Percentiles rank a stretch among this genome's conserved stretches.
phyloP scores from a whole-genome alignment of 2,113 vertebrate genomes.

The Erpornis zantholeuca region DNA sequence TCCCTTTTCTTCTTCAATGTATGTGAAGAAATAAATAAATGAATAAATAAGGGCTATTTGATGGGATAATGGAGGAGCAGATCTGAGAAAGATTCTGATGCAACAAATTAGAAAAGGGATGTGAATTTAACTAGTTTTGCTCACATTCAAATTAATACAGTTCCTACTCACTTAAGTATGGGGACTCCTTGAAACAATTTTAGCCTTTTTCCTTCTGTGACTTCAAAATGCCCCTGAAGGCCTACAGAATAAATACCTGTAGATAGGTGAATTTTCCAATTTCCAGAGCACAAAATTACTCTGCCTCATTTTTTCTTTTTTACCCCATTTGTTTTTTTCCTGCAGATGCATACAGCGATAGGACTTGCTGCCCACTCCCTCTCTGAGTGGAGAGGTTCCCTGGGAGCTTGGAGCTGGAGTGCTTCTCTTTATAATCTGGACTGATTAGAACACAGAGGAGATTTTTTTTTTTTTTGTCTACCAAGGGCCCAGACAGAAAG shows the following conservation, averaged over 20 bases:
- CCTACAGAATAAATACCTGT: slow-evolving; percentile 16
- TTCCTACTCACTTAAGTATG: not conserved
- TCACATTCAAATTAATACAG: slow-evolving; percentile 22
- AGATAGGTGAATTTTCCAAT: not conserved
- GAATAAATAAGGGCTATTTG: slow-evolving; percentile 15
- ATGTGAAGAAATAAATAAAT: slow-evolving; percentile 29
- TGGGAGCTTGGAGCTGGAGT: not conserved
- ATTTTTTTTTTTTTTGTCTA: not conserved
- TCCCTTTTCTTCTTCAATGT: slow-evolving; percentile 3
- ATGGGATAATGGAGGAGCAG: slow-evolving; percentile 1
- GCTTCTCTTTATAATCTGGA: slow-evolving; percentile 11
- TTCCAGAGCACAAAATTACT: slow-evolving; percentile 8
- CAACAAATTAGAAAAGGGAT: slow-evolving; percentile 15
- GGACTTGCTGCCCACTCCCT: not conserved
- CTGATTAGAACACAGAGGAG: not conserved
- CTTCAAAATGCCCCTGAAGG: slow-evolving; percentile 4
- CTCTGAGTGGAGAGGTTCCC: not conserved
- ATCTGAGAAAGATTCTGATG: not conserved
- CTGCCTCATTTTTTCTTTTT: not conserved
- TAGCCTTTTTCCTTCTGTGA: not conserved
- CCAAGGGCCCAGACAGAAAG: not conserved
- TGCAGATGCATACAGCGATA: not conserved
- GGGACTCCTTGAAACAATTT: slow-evolving; percentile 4
- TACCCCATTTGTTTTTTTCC: not conserved
- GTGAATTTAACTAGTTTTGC: slow-evolving; percentile 39